Evolutionary conservation across 2,888 invertebrate species (phyloP), one percentile per base, ranked within the genome.

Genomic region (Ormyrus nitidulus): DNA sequence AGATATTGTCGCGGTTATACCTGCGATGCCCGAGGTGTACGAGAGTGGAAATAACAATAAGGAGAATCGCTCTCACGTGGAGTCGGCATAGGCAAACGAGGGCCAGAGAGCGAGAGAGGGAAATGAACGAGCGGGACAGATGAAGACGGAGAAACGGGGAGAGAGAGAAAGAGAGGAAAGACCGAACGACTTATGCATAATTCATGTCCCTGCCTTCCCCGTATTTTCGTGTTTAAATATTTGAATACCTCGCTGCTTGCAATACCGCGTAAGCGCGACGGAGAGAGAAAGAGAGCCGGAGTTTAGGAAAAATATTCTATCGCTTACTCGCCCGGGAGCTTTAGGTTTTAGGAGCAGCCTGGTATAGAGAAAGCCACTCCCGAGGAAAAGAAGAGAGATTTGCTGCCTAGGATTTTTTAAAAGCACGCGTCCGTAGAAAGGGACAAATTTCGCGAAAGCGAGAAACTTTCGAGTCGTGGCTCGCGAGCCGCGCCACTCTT

Each of bases 181-280:
- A 69, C 34, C 74, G 58, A 74, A 69, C 83, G 86, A 83, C 86
- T 88, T 85, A 89, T 89, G 88, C 86, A 89, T 90, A 86, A 89
- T 89, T 89, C 89, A 90, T 89, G 84, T 81, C 56, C 83, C 85
- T 85, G 85, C 85, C 88, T 87, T 89, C 88, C 84, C 85, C 87
- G 87, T 89, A 88, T 90, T 90, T 89, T 88, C 87, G 86, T 87
- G 87, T 89, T 89, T 89, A 88, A 89, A 90, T 90, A 90, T 90
- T 90, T 89, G 88, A 90, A 89, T 89, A 88, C 86, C 84, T 86
- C 85, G 86, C 87, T 87, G 86, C 84, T 83, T 85, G 86, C 84
- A 85, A 74, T 78, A 75, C 66, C 59, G 44, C 70, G 56, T 9
- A 61, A 72, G 75, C 53, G 53, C 5, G 66, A 70, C 6, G 34